phyloP scores from a whole-genome alignment of 2,888 invertebrate genomes.

The Agrotis segetum region DNA sequence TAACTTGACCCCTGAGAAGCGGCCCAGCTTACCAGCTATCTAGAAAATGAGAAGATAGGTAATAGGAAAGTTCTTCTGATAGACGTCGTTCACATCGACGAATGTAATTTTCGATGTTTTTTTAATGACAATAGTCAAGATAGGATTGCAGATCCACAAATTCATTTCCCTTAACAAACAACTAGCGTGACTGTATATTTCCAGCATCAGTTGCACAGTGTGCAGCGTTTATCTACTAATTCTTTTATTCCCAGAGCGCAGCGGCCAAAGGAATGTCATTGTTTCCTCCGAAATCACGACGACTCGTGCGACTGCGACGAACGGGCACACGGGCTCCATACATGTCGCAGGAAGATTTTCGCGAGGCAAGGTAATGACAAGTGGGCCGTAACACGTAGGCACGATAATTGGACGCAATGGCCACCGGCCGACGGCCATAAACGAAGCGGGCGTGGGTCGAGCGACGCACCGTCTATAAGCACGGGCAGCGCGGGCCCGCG shows the following conservation, averaged over 20 bases:
- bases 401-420: constrained; percentile 89
- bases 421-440: constrained; percentile 86
- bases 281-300: constrained; percentile 61
- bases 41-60: neutral
- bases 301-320: constrained; percentile 53
- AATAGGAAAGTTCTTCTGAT: neutral
- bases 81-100: neutral
- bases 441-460: constrained; percentile 84
- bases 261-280: constrained; percentile 58
- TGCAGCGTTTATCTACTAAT: constrained; percentile 23
- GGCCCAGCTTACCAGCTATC: neutral
- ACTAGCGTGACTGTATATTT: constrained; percentile 19
- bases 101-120: too few species aligned
- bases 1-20: neutral
- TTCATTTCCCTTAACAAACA: constrained; percentile 17
- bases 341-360: constrained; percentile 84
- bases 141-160: constrained; percentile 9
- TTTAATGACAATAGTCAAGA: constrained; percentile 1
- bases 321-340: constrained; percentile 70
- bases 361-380: constrained; percentile 85
- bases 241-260: constrained; percentile 44
- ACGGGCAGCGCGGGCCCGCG: constrained; percentile 66
- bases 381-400: constrained; percentile 89
- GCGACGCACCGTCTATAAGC: constrained; percentile 84
- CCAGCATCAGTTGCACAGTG: constrained; percentile 33